Percentiles rank a stretch among this genome's conserved stretches.
Evolutionary conservation across 2,113 vertebrate genomes (phyloP).

Genomic region (Phylloscopus trochiloides): DNA sequence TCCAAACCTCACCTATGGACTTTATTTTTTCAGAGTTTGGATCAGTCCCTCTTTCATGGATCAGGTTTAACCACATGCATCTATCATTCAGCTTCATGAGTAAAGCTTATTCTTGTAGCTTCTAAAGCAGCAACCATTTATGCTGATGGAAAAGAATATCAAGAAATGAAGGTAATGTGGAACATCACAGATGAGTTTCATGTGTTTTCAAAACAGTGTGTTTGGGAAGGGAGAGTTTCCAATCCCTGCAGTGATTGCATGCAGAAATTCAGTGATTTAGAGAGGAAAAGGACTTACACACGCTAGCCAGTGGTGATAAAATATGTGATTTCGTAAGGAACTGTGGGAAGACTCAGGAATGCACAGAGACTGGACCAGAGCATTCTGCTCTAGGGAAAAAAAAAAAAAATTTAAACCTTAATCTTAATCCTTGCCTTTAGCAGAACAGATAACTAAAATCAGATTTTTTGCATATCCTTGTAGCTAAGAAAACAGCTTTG

Average conservation of each 20-base stretch:
- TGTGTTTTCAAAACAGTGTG: not conserved
- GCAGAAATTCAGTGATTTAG: not conserved
- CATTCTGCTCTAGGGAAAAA: not conserved
- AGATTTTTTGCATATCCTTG: conserved; percentile 4
- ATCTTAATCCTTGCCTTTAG: conserved; percentile 1
- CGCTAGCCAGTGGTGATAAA: not conserved
- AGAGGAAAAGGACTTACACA: not conserved
- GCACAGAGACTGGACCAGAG: not conserved
- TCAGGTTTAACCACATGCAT: not conserved
- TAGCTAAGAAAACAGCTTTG: not conserved
- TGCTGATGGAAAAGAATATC: not conserved
- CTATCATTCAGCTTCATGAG: not conserved
- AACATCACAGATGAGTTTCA: not conserved
- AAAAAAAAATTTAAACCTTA: not conserved
- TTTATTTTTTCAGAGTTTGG: not conserved
- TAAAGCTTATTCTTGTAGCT: not conserved
- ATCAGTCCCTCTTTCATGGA: not conserved
- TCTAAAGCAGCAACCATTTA: not conserved
- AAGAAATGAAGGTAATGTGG: not conserved
- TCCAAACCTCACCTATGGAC: not conserved
- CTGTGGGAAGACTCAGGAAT: not conserved
- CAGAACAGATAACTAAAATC: conserved; percentile 1
- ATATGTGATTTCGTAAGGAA: not conserved
- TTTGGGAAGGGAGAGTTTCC: not conserved
- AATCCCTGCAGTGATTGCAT: accelerated